A percentile compares a stretch with the other conserved stretches of the same genome.
phyloP scores from a whole-genome alignment of 2,888 invertebrate species.

The Trypoxylon attenuatum region DNA sequence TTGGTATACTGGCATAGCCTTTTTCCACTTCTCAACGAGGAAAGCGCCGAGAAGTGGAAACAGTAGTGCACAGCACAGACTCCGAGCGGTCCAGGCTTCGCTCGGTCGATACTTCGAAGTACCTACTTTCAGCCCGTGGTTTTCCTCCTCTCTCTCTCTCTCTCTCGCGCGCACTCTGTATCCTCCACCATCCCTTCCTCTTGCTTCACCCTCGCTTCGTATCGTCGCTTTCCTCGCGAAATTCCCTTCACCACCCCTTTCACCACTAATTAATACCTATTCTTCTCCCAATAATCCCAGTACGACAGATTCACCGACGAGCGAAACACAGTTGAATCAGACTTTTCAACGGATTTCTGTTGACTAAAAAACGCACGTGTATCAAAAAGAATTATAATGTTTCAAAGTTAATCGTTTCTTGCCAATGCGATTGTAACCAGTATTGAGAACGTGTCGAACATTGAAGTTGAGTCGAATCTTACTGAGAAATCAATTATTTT shows the following conservation, averaged over 20 bases:
- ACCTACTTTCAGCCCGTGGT: conserved; percentile 66
- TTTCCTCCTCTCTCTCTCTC: conserved; percentile 24
- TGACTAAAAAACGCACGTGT: no score
- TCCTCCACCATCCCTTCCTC: conserved; percentile 2
- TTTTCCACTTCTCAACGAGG: conserved; percentile 49
- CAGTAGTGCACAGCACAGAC: conserved; percentile 58
- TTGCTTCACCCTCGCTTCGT: conserved; percentile 39
- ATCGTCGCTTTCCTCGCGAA: conserved; percentile 34
- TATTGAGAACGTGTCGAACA: no score
- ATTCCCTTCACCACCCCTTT: conserved; percentile 24
- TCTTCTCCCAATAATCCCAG: not conserved
- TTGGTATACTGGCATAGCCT: conserved; percentile 46
- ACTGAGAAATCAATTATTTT: no score
- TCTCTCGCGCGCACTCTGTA: not conserved
- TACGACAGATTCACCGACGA: not conserved
- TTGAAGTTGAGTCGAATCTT: no score
- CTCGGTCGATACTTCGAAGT: conserved; percentile 71
- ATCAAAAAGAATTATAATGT: no score
- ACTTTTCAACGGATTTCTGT: no score
- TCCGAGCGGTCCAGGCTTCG: conserved; percentile 58
- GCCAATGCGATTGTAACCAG: no score
- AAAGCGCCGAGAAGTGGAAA: conserved; percentile 62
- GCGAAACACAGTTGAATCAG: no score
- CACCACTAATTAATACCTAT: conserved; percentile 33
- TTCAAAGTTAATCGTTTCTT: no score